Evolutionary conservation across 1,140 invertebrate genomes (phyloP), one percentile per base, ranked within the genome.

Genomic region (Gryllus bimaculatus): DNA sequence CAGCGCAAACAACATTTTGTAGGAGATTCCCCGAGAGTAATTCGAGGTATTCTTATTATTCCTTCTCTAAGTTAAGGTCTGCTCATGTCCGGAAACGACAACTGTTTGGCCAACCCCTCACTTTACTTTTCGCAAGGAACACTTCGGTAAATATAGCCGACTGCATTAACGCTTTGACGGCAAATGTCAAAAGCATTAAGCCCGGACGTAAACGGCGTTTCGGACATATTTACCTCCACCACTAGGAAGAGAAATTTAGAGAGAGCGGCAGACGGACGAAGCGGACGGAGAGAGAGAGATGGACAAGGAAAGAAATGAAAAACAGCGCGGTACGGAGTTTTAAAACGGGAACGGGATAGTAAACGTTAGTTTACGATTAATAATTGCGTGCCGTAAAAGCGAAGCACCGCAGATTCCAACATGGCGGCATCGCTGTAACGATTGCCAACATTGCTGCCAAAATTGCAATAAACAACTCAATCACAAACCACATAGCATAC

Each of bases 351-450:
- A 66, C 18, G 18, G 26, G 54, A 10, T 66, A 66, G 18, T 66
- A 66, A 66, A 66, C 54, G 54, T 66, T 66, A 66, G 54, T 66
- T 66, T 66, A 66, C 54, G 54, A 66, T 66, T 66, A 66, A 66
- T 66, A 66, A 66, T 66, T 66, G 54, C 54, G 54, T 13, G 54
- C 18, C 54, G 18, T 66, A 66, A 66, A 66, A 66, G 2, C 54
- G 10, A 66, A 66, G 54, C 18, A 66, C 54, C 54, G 54, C 54
- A 13, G 54, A 66, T 3, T 66, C 54, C 54, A 66, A 66, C 54
- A 66, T 66, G 54, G 54, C 54, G 10, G 54, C 54, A 10, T 13
- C 10, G 54, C 54, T 66, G 18, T 66, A 66, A 66, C 54, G 54
- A 66, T 66, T 66, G 10, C 10, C 54, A 66, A 66, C 54, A 66